These are phyloP conservation scores for Microdon myrmicae DNA, from an alignment of 2,888 invertebrate genomes.

Conservation along the genomic window DNA sequence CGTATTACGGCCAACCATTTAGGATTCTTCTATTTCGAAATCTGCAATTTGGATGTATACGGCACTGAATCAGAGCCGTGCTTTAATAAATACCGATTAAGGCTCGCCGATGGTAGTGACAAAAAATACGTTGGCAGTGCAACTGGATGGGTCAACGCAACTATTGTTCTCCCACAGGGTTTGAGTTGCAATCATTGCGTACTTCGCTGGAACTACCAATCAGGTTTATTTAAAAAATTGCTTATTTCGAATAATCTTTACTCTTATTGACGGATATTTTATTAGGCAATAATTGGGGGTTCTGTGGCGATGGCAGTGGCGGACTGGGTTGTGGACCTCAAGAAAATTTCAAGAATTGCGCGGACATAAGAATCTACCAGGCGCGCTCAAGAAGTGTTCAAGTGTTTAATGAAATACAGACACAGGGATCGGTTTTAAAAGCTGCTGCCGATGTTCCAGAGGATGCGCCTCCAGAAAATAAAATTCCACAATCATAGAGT, in stretches of 20 bases:
- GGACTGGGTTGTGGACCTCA: conserved; percentile 68
- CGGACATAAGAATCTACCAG: conserved; percentile 65
- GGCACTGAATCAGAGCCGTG: conserved; percentile 69
- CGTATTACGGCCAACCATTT: conserved; percentile 64
- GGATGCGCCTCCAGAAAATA: conserved; percentile 4
- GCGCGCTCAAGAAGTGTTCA: conserved; percentile 19
- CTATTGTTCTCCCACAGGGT: conserved; percentile 64
- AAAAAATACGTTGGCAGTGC: conserved; percentile 54
- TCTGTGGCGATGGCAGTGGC: conserved; percentile 63
- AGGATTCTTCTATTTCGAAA: conserved; percentile 66
- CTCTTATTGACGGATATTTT: not conserved
- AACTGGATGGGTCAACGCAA: conserved; percentile 58
- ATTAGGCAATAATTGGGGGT: conserved; percentile 68
- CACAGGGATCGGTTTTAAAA: not conserved
- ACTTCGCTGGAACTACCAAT: conserved; percentile 70
- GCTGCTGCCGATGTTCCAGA: not conserved
- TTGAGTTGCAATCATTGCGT: conserved; percentile 70
- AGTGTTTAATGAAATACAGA: conserved; percentile 2
- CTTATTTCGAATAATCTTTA: not conserved
- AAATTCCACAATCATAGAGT: no score
- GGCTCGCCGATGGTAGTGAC: conserved; percentile 58
- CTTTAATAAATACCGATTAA: conserved; percentile 65
- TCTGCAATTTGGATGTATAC: conserved; percentile 65
- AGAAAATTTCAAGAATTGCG: conserved; percentile 69
- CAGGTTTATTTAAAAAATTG: conserved; percentile 58